Evolutionary conservation across 1,140 invertebrate genomes (phyloP).

Genomic region (Drosophila ercepeae): DNA sequence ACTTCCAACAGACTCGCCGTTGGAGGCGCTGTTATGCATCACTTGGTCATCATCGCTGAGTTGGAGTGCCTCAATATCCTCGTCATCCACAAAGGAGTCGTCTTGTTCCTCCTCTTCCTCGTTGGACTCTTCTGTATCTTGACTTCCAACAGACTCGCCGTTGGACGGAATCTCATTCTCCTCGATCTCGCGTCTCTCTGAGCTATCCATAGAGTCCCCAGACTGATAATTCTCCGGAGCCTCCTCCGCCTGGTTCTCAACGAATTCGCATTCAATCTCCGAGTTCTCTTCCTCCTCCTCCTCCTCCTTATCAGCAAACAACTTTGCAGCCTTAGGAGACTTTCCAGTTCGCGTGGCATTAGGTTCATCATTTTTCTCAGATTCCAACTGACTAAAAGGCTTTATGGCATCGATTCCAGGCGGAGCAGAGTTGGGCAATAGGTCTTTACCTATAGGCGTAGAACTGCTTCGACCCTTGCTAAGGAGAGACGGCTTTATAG

Average conservation of each 20-base stretch:
- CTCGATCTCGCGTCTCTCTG: conserved; percentile 51
- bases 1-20: conserved; percentile 76
- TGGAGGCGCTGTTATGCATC: no score
- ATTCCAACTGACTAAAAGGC: conserved; percentile 18
- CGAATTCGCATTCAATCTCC: conserved; percentile 28
- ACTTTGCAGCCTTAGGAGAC: not conserved
- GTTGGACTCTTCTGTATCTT: conserved; percentile 53
- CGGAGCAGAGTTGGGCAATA: conserved; percentile 19
- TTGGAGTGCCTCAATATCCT: conserved; percentile 27
- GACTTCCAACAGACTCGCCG: conserved; percentile 74
- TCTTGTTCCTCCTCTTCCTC: conserved; percentile 33
- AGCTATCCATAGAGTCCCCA: conserved; percentile 71
- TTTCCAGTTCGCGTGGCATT: not conserved
- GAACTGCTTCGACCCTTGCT: conserved; percentile 54
- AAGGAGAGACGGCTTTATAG: conserved; percentile 2
- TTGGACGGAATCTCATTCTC: conserved; percentile 61
- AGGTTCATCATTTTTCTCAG: not conserved
- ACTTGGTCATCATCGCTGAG: no score
- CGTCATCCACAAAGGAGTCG: conserved; percentile 59
- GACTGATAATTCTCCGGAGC: conserved; percentile 54
- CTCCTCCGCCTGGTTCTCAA: conserved; percentile 56
- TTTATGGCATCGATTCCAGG: conserved; percentile 48
- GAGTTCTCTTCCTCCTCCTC: not conserved
- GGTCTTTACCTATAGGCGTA: conserved; percentile 46
- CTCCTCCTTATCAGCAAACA: not conserved